Base-by-base conservation (phyloP, 2,888 invertebrate species). In the Zeuzera pyrina region DNA sequence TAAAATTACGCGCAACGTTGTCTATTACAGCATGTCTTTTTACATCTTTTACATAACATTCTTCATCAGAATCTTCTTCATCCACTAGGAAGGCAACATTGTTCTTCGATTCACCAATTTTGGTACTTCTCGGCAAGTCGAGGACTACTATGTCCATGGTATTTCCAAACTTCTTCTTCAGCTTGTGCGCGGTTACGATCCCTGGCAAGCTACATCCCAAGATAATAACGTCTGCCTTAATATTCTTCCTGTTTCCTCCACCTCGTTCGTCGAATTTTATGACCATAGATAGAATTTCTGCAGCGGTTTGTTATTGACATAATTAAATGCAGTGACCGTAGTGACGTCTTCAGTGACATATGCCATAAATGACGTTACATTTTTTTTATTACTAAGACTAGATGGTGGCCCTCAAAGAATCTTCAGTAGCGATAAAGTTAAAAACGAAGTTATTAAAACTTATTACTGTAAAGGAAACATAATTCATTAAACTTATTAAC, bases 191-290 rank as follows among this genome's bases (percentile, higher is more conserved):
- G 0, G 72, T 61, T 5, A 84, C 74, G 14, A 79, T 71, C 1
- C 81, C 83, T 3, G 81, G 73, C 1, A 83, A 59, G 28, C 63
- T 77, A 43, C 77, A 74, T 56, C 83, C 83, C 40, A 83, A 42
- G 22, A 83, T 64, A 15, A 83, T 79, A 3, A 83, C 66, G 36
- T 83, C 83, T 5, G 74, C 79, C 39, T 58, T 61, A 10, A 79
- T 52, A 31, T 56, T 51, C 7, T 47, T 19, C 19, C 6, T 8
- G n/a, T 11, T n/a, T 27, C 27, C 14, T 26, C 7, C 11, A 15
- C 31, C 35, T n/a, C 31, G 10, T 26, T 45, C 35, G 4, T 47
- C 45, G n/a, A 35, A 38, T 36, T 25, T 10, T 13, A 12, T 25
- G 8, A 25, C 25, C 25, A 25, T 25, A 8, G 12, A n/a, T n/a